Percentiles rank a stretch among this genome's conserved stretches.
Evolutionary conservation across 2,888 invertebrate genomes (phyloP).

Genomic region (Drosophila antonietae): DNA sequence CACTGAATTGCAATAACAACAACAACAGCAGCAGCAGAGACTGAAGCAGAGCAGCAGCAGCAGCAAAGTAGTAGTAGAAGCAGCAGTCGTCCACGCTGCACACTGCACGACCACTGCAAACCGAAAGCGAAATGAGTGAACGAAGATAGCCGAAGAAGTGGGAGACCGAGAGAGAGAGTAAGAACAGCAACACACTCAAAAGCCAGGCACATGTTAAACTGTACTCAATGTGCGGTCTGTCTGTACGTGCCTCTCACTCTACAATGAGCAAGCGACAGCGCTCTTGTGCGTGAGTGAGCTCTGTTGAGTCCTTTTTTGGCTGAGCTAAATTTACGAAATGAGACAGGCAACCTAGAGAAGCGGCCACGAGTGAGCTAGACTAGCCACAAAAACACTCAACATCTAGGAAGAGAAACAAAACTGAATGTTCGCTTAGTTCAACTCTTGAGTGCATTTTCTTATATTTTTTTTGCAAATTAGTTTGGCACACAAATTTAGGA

Average conservation of each 20-base stretch:
- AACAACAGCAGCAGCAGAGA: not conserved
- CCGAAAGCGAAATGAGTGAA: constrained; percentile 31
- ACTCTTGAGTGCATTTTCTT: constrained; percentile 29
- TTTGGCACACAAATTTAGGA: not conserved
- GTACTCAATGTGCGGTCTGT: constrained; percentile 3
- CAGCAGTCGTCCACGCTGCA: constrained; percentile 32
- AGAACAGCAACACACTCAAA: constrained; percentile 12
- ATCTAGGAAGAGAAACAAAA: constrained; percentile 24
- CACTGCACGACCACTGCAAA: constrained; percentile 54
- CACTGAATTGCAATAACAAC: constrained; percentile 48
- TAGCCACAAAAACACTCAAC: not conserved
- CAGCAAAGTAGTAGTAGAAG: not conserved
- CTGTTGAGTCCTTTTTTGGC: constrained; percentile 21
- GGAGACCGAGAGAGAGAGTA: constrained; percentile 1
- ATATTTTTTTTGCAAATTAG: constrained; percentile 15
- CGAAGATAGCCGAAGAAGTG: not conserved
- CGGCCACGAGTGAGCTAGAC: not conserved
- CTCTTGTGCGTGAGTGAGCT: constrained; percentile 25
- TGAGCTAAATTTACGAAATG: constrained; percentile 17
- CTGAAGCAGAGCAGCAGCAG: not conserved
- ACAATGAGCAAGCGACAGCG: too few species aligned
- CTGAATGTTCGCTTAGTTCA: constrained; percentile 3
- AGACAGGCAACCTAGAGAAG: not conserved
- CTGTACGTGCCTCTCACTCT: not conserved
- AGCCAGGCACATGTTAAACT: constrained; percentile 24